These are phyloP conservation scores for Cherax quadricarinatus DNA, from an alignment of 1,140 invertebrate genomes.

Conservation along the genomic window DNA sequence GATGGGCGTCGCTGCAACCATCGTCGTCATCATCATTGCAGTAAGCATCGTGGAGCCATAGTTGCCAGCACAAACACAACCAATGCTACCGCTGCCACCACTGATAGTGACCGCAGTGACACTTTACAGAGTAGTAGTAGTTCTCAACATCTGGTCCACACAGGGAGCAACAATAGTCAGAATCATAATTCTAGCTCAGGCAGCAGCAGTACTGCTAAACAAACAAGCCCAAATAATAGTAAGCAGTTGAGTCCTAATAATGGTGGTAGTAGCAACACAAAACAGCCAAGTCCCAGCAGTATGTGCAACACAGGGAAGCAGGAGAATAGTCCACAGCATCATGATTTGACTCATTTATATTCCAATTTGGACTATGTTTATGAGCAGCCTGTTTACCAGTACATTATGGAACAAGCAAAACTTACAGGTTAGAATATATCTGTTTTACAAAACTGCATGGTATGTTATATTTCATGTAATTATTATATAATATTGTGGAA, in stretches of 20 bases:
- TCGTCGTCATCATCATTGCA: slow-evolving; percentile 63
- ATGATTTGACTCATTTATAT: slow-evolving; percentile 71
- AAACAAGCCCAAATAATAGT: slow-evolving; percentile 56
- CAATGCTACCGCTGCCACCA: slow-evolving; percentile 44
- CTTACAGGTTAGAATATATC: slow-evolving; percentile 74
- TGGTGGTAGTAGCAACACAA: slow-evolving; percentile 34
- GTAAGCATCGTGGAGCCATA: slow-evolving; percentile 49
- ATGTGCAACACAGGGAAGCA: slow-evolving; percentile 25
- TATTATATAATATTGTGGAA: not conserved
- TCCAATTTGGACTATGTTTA: slow-evolving; percentile 72
- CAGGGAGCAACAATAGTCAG: slow-evolving; percentile 63
- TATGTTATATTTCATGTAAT: not conserved
- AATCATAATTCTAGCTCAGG: slow-evolving; percentile 58
- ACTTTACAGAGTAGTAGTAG: slow-evolving; percentile 69
- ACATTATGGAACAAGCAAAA: slow-evolving; percentile 87
- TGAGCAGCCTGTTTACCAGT: slow-evolving; percentile 84
- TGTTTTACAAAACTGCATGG: not conserved
- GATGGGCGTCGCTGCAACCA: slow-evolving; percentile 62
- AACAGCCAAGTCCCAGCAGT: slow-evolving; percentile 44
- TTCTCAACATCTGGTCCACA: slow-evolving; percentile 60
- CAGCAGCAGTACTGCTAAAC: slow-evolving; percentile 67
- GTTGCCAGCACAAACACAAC: slow-evolving; percentile 45
- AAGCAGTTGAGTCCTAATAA: slow-evolving; percentile 55
- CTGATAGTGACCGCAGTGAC: slow-evolving; percentile 69
- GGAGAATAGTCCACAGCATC: slow-evolving; percentile 51